These are phyloP conservation scores for Pelecanus crispus DNA, from an alignment of 2,113 vertebrate genomes.

Conservation along the genomic window DNA sequence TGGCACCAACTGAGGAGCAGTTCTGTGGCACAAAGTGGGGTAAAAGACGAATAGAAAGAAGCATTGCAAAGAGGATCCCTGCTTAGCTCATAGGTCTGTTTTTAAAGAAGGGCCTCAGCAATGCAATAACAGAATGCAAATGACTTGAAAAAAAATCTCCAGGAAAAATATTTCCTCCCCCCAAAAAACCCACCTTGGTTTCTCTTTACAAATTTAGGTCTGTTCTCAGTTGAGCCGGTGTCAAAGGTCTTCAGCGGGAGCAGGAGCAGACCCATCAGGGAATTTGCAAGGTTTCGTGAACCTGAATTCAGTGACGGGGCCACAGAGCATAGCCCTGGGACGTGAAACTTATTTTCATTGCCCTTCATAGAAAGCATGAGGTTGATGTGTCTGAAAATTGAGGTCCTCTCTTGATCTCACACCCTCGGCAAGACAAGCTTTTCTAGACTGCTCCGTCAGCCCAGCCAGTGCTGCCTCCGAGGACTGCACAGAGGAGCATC, in stretches of 20 bases:
- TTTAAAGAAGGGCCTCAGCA: not conserved
- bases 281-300: not conserved
- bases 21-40: not conserved
- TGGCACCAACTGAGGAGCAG: not conserved
- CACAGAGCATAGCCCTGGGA: not conserved
- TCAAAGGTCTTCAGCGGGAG: not conserved
- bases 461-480: accelerated
- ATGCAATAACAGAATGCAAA: not conserved
- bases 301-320: not conserved
- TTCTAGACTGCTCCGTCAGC: not conserved
- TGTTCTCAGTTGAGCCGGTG: not conserved
- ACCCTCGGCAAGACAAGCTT: not conserved
- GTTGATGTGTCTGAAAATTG: not conserved
- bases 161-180: not conserved
- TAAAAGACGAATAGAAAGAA: not conserved
- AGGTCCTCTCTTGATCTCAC: not conserved
- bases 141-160: not conserved
- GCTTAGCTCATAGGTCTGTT: not conserved
- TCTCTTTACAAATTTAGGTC: not conserved
- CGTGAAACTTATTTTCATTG: not conserved
- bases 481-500: not conserved
- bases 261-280: not conserved
- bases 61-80: not conserved
- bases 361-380: not conserved
- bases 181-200: accelerated